A percentile compares a stretch with the other conserved stretches of the same genome.
These are phyloP conservation scores for Dromococcyx pavoninus DNA, from an alignment of 2,797 vertebrate genomes.

Conservation along the genomic window DNA sequence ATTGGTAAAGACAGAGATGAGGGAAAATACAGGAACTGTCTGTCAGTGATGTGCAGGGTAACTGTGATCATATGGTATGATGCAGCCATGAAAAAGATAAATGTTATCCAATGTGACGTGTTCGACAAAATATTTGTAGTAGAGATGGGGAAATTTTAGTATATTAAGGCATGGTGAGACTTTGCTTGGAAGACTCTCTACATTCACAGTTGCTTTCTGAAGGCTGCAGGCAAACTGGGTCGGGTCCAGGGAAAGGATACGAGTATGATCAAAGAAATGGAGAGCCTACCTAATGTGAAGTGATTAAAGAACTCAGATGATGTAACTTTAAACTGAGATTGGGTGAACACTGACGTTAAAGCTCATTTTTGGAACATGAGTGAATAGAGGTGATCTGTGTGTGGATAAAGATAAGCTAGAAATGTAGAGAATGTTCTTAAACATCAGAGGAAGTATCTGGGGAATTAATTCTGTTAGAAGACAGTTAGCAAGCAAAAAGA, in stretches of 20 bases:
- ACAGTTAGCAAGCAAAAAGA: background rate
- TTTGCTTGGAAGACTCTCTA: background rate
- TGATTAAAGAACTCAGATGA: constrained; percentile 25
- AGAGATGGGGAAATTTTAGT: background rate
- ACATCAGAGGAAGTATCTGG: background rate
- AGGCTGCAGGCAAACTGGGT: background rate
- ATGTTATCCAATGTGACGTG: background rate
- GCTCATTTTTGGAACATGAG: constrained; percentile 43
- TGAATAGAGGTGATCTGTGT: background rate
- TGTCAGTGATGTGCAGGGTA: background rate
- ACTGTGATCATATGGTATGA: background rate
- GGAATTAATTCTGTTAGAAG: background rate
- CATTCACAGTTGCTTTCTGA: background rate
- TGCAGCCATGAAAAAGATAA: background rate
- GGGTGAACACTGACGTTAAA: background rate
- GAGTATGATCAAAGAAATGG: constrained; percentile 29
- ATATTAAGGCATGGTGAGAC: background rate
- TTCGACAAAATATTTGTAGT: background rate
- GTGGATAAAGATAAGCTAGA: constrained; percentile 37
- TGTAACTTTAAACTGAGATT: background rate
- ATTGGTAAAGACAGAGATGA: accelerated
- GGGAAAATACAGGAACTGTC: background rate
- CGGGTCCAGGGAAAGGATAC: background rate
- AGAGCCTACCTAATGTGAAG: constrained; percentile 8
- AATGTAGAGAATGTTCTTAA: constrained; percentile 22